phyloP scores from a whole-genome alignment of 2,888 invertebrate species.

The Phortica magna region DNA sequence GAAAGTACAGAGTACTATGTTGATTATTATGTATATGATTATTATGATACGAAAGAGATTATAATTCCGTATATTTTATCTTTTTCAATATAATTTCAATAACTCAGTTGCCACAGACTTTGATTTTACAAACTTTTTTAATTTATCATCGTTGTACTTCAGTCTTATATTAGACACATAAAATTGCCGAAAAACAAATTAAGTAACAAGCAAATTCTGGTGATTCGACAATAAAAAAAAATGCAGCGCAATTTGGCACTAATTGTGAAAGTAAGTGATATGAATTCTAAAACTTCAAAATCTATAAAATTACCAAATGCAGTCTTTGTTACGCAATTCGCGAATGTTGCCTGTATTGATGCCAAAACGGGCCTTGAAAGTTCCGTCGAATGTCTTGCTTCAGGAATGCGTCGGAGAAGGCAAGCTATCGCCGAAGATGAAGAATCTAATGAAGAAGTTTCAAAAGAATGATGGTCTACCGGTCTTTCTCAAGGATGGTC shows the following conservation, averaged over 20 bases:
- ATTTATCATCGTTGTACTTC: too few relatives aligned
- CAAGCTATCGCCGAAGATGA: constrained; percentile 18
- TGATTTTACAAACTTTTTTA: too few relatives aligned
- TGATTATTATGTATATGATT: too few relatives aligned
- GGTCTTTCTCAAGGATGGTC: constrained; percentile 78
- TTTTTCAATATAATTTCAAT: neutral
- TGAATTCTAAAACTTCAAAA: neutral
- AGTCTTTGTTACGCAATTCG: constrained; percentile 1
- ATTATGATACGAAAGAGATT: too few relatives aligned
- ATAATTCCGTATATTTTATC: constrained; percentile 1
- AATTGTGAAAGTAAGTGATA: neutral
- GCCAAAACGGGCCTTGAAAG: neutral
- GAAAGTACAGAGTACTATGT: too few relatives aligned
- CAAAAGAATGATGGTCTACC: constrained; percentile 74
- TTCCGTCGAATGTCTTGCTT: neutral
- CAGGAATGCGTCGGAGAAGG: constrained; percentile 38
- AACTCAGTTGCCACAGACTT: neutral
- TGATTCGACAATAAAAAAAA: neutral
- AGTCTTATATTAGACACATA: neutral
- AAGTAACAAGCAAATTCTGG: neutral
- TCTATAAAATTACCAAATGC: neutral
- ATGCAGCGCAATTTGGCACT: neutral
- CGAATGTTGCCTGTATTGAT: neutral
- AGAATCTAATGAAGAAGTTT: constrained; percentile 17
- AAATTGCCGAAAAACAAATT: neutral